Conservation (phyloP, 1,140 invertebrate genomes). For the Hestina assimilis region DNA sequence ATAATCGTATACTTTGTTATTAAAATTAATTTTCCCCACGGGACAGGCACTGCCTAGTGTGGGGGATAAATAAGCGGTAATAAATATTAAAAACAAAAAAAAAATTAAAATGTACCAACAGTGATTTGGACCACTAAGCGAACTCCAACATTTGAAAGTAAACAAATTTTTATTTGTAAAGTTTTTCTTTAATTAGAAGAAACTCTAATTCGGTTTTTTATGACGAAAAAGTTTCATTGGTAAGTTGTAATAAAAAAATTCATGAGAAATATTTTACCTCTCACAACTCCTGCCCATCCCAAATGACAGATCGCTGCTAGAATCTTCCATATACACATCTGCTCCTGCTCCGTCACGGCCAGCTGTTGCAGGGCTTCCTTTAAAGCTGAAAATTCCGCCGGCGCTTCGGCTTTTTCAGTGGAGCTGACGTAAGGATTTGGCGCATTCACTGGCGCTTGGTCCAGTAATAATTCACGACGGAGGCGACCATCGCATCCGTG, state of each 20-base stretch:
- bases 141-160: too few species aligned
- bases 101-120: too few species aligned
- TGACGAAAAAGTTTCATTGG: too few species aligned
- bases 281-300: conserved; percentile 89
- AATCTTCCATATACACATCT: conserved; percentile 90
- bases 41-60: too few species aligned
- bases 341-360: conserved; percentile 86
- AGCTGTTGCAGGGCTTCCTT: conserved; percentile 86
- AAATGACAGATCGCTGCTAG: conserved; percentile 95
- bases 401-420: conserved; percentile 88
- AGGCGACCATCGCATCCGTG: conserved; percentile 88
- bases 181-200: too few species aligned
- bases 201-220: too few species aligned
- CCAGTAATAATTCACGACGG: conserved; percentile 90
- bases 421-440: conserved; percentile 89
- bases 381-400: conserved; percentile 87
- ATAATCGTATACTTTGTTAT: too few species aligned
- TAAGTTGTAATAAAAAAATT: background rate
- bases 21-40: too few species aligned
- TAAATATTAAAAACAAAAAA: too few species aligned
- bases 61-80: too few species aligned
- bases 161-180: too few species aligned
- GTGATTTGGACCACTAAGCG: background rate
- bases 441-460: conserved; percentile 85
- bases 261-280: conserved; percentile 68